A percentile compares a stretch with the other conserved stretches of the same genome.
Evolutionary conservation across 1,140 invertebrate genomes (phyloP).

Genomic region (Drosophila ambigua): DNA sequence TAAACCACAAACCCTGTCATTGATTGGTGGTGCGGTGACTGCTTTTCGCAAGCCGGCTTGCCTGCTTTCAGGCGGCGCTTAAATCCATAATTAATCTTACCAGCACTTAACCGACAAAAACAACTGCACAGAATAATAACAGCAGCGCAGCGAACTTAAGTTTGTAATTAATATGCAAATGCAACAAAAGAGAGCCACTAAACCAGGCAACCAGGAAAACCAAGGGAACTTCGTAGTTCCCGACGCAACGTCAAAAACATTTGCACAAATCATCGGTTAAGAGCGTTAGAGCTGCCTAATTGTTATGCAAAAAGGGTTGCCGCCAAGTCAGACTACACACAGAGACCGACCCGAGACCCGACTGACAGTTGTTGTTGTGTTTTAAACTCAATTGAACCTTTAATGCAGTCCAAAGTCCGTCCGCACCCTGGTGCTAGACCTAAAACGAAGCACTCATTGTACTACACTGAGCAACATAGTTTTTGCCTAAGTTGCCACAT

Average conservation of each 20-base stretch:
- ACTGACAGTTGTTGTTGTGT: conserved; percentile 22
- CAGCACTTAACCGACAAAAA: conserved; percentile 30
- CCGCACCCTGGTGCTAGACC: background rate
- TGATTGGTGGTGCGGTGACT: conserved; percentile 2
- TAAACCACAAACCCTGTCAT: conserved; percentile 10
- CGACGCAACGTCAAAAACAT: conserved; percentile 63
- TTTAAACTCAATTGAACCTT: conserved; percentile 41
- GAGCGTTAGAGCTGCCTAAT: conserved; percentile 57
- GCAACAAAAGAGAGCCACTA: conserved; percentile 27
- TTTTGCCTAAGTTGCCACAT: background rate
- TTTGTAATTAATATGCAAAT: conserved; percentile 77
- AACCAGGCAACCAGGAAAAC: conserved; percentile 13
- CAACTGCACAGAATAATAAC: too few relatives aligned
- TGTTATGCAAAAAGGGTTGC: conserved; percentile 63
- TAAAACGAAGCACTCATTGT: too few relatives aligned
- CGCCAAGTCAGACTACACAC: conserved; percentile 5
- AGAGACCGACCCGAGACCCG: conserved; percentile 1
- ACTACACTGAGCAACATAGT: background rate
- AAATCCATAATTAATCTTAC: conserved; percentile 52
- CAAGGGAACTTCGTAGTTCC: conserved; percentile 23
- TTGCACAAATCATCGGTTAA: conserved; percentile 70
- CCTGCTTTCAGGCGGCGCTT: conserved; percentile 47
- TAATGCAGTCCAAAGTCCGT: conserved; percentile 27
- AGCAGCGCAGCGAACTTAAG: conserved; percentile 30
- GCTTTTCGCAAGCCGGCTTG: conserved; percentile 14